These are phyloP conservation scores for Parus major DNA, from an alignment of 2,113 vertebrate species.

Conservation along the genomic window DNA sequence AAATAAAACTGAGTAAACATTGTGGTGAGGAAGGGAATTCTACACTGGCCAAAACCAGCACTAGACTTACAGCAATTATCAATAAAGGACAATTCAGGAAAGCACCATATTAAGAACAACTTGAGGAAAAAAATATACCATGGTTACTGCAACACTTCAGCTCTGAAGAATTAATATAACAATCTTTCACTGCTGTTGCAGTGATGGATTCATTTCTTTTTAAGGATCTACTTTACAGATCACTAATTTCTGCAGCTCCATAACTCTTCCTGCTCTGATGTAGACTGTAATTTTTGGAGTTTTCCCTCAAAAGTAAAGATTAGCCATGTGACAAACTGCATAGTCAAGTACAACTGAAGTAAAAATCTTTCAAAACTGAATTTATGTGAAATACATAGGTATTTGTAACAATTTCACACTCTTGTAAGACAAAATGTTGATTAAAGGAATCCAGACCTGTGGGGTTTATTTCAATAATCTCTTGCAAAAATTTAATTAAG, in stretches of 20 bases:
- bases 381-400: background rate
- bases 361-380: background rate
- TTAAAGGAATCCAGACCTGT: background rate
- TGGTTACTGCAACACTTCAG: background rate
- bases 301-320: background rate
- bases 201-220: background rate
- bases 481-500: background rate
- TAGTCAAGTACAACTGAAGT: background rate
- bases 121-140: background rate
- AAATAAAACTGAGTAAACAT: background rate
- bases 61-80: background rate
- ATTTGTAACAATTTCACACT: background rate
- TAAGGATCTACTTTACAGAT: background rate
- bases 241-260: background rate
- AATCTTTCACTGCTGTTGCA: background rate
- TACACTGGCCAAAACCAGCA: background rate
- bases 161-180: background rate
- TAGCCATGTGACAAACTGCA: background rate
- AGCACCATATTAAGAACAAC: background rate
- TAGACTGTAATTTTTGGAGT: background rate
- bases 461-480: background rate
- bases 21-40: background rate
- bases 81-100: background rate
- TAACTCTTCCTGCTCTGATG: background rate
- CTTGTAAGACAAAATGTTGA: background rate